Base-by-base conservation (phyloP, 2,888 invertebrate genomes). In the Catonia carolina region DNA sequence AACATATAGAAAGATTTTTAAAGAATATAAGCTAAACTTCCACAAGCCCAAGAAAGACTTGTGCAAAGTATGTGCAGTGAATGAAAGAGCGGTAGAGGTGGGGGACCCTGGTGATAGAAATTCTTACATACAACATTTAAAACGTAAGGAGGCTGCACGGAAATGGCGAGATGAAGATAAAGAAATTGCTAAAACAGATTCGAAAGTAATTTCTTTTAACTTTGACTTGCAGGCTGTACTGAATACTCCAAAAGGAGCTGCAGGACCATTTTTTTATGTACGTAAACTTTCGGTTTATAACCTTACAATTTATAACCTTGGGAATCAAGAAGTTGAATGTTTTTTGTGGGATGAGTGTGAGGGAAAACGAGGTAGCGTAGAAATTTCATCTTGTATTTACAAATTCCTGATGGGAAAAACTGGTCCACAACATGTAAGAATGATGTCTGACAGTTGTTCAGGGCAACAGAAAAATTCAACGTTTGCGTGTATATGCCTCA, bases 321-420 rank as follows among this genome's bases (percentile, higher is more conserved):
- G 52, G 1, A 36, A 52, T 22, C 12, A 33, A 2, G 22, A 22
- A 35, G 52, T 52, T 1, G 20, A 39, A 2, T 52, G 52, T 17
- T 52, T 37, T 27, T 12, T 52, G 20, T 41, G 39, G 52, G 52
- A 41, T 41, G 52, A 52, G 27, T 36, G 18, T 7, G 39, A 52
- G 12, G 52, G 39, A 2, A 52, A 52, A 12, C 35, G 52, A 41
- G 52, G 52, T 2, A 39, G 52, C 10, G 2, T 41, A 7, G 20
- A 52, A 22, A 52, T 52, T 3, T 36, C 39, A 20, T 36, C 52
- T 1, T 37, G 18, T 18, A 52, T 52, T 8, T 8, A 18, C 12
- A 42, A 39, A 1, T 52, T 35, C n/a, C 15, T 41, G 1, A 39
- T 52, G 52, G 14, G 18, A 36, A 35, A 35, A 12, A 33, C 52